Evolutionary conservation across 2,797 vertebrate genomes (phyloP).

Genomic region (Linurgus olivaceus): DNA sequence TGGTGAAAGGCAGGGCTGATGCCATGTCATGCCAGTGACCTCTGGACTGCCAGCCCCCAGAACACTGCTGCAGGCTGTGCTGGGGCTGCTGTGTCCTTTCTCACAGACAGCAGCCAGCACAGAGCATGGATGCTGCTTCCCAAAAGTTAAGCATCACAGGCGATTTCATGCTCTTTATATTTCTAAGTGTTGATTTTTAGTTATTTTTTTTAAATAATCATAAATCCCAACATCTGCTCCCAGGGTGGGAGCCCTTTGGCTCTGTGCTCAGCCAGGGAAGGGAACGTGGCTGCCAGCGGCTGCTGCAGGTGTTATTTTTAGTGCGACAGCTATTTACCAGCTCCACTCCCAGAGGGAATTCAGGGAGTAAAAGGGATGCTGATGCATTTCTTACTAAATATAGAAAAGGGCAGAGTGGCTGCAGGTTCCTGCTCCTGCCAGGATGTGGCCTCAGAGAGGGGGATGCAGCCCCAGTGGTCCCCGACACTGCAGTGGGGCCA

Average conservation of each 20-base stretch:
- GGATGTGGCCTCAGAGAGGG: too few species aligned
- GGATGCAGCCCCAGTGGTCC: background rate
- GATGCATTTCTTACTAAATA: conserved; percentile 30
- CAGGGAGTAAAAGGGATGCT: conserved; percentile 7
- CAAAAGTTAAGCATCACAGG: conserved; percentile 1
- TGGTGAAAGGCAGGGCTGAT: background rate
- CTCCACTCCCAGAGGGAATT: background rate
- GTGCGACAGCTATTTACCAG: conserved; percentile 32
- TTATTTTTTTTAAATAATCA: background rate
- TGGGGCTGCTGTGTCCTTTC: background rate
- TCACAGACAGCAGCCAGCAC: fast-evolving
- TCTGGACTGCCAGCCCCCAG: background rate
- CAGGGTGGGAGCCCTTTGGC: conserved; percentile 4
- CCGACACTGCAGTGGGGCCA: fast-evolving
- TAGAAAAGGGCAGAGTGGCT: background rate
- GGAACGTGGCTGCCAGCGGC: background rate
- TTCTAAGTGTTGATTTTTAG: conserved; percentile 12
- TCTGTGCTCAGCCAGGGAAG: background rate
- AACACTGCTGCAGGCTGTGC: background rate
- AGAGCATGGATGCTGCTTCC: background rate
- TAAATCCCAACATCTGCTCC: conserved; percentile 8
- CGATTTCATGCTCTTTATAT: background rate
- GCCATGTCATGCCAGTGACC: background rate
- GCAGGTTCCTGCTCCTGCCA: too few species aligned
- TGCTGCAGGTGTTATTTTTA: conserved; percentile 32